Percentiles rank a stretch among this genome's conserved stretches.
Evolutionary conservation across 2,113 vertebrate species (phyloP).

Genomic region (Antennarius striatus): DNA sequence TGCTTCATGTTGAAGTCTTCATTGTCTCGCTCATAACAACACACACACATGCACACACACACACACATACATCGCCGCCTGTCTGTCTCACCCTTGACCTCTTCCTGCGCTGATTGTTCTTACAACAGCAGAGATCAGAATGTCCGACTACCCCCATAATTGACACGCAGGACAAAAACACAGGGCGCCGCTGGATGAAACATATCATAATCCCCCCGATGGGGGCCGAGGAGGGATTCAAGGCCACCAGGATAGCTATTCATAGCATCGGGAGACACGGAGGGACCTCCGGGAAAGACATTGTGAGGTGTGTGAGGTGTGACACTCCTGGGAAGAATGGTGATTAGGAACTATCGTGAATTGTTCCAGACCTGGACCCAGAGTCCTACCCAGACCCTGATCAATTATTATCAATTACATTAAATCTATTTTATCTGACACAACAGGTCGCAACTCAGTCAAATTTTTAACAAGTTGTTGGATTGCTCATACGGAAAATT

Average conservation of each 20-base stretch:
- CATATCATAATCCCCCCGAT: slow-evolving; percentile 72
- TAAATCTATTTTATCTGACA: not conserved
- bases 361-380: not conserved
- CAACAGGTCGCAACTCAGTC: not conserved
- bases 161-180: slow-evolving; percentile 63
- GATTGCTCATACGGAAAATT: no score
- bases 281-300: slow-evolving; percentile 74
- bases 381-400: not conserved
- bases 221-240: slow-evolving; percentile 39
- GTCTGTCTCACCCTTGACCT: slow-evolving; percentile 38
- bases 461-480: no score
- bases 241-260: slow-evolving; percentile 77
- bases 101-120: slow-evolving; percentile 28
- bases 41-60: slow-evolving; percentile 35
- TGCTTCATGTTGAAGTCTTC: slow-evolving; percentile 56
- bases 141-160: slow-evolving; percentile 36
- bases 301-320: slow-evolving; percentile 65
- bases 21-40: slow-evolving; percentile 36
- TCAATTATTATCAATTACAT: not conserved
- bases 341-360: slow-evolving; percentile 47
- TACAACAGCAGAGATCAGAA: slow-evolving; percentile 34
- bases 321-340: slow-evolving; percentile 67
- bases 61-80: slow-evolving; percentile 41
- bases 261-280: slow-evolving; percentile 53
- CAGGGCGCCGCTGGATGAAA: slow-evolving; percentile 53